Evolutionary conservation across 2,797 vertebrate species (phyloP).

Genomic region (Macropus fuliginosus): DNA sequence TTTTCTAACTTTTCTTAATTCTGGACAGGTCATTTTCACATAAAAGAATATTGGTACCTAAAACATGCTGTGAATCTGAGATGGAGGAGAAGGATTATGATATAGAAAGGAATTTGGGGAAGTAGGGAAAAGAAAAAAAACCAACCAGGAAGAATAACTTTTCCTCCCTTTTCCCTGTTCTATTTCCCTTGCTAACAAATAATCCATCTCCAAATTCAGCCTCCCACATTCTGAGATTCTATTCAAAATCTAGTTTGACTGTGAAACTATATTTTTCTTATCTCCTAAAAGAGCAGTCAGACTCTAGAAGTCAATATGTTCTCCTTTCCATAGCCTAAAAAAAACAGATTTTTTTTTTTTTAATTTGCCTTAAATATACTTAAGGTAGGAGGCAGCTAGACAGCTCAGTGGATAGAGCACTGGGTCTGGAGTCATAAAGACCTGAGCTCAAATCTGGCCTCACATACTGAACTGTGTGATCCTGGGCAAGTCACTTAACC

Average conservation of each 20-base stretch:
- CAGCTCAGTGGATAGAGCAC: background rate
- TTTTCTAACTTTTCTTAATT: background rate
- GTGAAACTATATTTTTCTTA: constrained; percentile 26
- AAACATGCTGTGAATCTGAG: background rate
- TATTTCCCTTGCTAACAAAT: background rate
- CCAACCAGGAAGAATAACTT: background rate
- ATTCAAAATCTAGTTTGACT: constrained; percentile 15
- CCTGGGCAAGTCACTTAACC: background rate
- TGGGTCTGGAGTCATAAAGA: background rate
- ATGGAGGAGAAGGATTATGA: background rate
- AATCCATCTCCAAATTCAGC: constrained; percentile 11
- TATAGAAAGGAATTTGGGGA: constrained; percentile 3
- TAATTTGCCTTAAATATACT: constrained; percentile 13
- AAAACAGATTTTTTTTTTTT: background rate
- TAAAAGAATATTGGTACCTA: background rate
- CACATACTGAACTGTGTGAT: background rate
- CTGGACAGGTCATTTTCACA: background rate
- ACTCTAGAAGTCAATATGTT: constrained; percentile 4
- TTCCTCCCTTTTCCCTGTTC: background rate
- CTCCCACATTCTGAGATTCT: constrained; percentile 7
- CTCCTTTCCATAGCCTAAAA: constrained; percentile 24
- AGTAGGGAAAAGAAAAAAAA: background rate
- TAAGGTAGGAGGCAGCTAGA: background rate
- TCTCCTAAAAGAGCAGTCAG: constrained; percentile 21
- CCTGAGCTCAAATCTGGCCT: background rate